Base-by-base conservation (phyloP, 2,888 invertebrate genomes). In the Mamestra brassicae region DNA sequence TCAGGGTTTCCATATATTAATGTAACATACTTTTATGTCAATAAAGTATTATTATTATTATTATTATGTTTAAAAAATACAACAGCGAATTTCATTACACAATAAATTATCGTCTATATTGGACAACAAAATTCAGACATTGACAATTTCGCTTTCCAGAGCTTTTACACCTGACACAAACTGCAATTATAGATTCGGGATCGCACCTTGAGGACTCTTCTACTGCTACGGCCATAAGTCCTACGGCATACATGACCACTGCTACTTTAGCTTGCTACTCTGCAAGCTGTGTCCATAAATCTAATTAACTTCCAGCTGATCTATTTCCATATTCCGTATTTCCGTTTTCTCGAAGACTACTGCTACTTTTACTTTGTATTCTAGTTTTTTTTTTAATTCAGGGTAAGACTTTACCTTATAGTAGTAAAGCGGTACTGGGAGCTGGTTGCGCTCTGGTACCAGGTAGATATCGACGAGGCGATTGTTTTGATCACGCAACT, bases 401-500 rank as follows among this genome's bases (percentile, higher is more conserved):
- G 2, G 1, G 1, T 36, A 0, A 13, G 0, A 62, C 45, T 42
- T 79, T 89, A 95, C 96, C 94, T 96, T 96, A 84, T 95, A 96
- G 81, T 82, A 95, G 85, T 96, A 96, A 17, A 93, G 90, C 5
- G 96, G 96, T 1, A 96, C 94, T 4, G 96, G 96, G n/a, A 96
- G 84, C 76, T 94, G 92, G 74, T 94, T 94, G 45, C 87, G 83
- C 45, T 95, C 92, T 15, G 87, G 91, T 79, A 93, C 87, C 36
- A 97, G 90, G 86, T 92, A 96, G 70, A 97, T 93, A 70, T 96
- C 93, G 1, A 93, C 94, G 1, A 95, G 89, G 0, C 89, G 91
- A 73, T 94, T 92, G 84, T 94, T 93, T 45, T 92, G 92, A 88
- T 97, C 83, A 26, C 97, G 95, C 64, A 98, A 93, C 66, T 97